Percentiles rank a stretch among this genome's conserved stretches.
These are phyloP conservation scores for Littorina saxatilis DNA, from an alignment of 1,140 invertebrate genomes.

Conservation along the genomic window DNA sequence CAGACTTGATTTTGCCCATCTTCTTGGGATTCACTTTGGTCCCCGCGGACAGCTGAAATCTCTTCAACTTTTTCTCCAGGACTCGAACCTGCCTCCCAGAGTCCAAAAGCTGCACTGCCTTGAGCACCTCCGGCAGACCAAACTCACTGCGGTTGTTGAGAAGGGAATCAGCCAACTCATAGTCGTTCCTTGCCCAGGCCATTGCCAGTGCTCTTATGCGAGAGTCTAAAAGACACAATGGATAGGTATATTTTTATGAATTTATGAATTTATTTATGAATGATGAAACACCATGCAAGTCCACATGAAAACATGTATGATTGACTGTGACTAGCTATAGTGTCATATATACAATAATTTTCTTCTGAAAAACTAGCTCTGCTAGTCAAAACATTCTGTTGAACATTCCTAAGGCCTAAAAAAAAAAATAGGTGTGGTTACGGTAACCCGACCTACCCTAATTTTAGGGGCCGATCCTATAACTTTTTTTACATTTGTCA, in stretches of 20 bases:
- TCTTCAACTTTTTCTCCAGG: slow-evolving; percentile 70
- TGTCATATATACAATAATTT: too few relatives aligned
- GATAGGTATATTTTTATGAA: too few relatives aligned
- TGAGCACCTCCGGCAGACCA: slow-evolving; percentile 72
- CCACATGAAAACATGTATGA: background rate
- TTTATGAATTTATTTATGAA: too few relatives aligned
- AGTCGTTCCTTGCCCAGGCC: slow-evolving; percentile 71
- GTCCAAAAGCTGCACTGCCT: slow-evolving; percentile 70
- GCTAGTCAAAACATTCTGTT: too few relatives aligned
- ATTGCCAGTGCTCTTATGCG: slow-evolving; percentile 67
- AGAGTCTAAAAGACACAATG: slow-evolving; percentile 62
- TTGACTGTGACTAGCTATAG: background rate
- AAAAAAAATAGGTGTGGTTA: too few relatives aligned
- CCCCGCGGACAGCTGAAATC: slow-evolving; percentile 61
- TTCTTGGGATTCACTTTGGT: slow-evolving; percentile 64
- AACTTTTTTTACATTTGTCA: too few relatives aligned
- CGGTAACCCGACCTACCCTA: too few relatives aligned
- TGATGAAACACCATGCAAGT: background rate
- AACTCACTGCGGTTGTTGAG: slow-evolving; percentile 62
- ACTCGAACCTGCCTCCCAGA: slow-evolving; percentile 62
- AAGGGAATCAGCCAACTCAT: slow-evolving; percentile 63
- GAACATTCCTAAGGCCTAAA: too few relatives aligned
- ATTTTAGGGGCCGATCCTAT: too few relatives aligned
- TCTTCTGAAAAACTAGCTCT: too few relatives aligned
- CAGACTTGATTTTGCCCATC: slow-evolving; percentile 68